Base-by-base conservation (phyloP, 2,888 invertebrate genomes). In the Polydrusus pterygomalis region DNA sequence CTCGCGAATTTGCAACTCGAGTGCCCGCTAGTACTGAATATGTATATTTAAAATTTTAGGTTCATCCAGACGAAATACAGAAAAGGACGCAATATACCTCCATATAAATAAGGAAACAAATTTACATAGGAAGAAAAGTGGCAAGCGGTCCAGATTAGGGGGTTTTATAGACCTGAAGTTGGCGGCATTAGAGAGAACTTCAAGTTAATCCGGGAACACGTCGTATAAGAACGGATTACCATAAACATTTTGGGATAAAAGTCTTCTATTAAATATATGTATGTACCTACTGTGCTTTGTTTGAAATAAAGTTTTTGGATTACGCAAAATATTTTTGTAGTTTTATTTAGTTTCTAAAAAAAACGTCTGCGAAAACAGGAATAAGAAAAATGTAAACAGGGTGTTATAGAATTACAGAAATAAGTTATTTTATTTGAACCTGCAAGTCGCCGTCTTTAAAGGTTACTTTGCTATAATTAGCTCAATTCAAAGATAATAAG, bases 211-310 rank as follows among this genome's bases (percentile, higher is more conserved):
- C 81, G 77, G 70, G 68, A 80, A 82, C 83, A 84, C 82, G 82
- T 82, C 83, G 84, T 84, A 83, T 84, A 84, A 83, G 83, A 82
- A 83, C 81, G 83, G 85, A 84, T 85, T 85, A 85, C 80, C 84
- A 81, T 81, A 83, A 83, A 84, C 84, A 83, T 81, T 67, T n/a
- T 47, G n/a, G 63, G n/a, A 64, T 47, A 25, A 64, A 47, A 64
- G 45, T 64, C 8, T 6, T 15, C 9, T 18, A 17, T 15, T 60
- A 60, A 60, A 60, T 60, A 38, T 18, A 60, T 38, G 56, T 25
- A 18, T 5, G 49, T 6, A 45, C n/a, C n/a, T n/a, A n/a, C n/a
- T n/a, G 13, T n/a, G 34, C 34, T 34, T 34, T 34, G 34, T 34
- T 34, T 34, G 10, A 10, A 34, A 34, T 34, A 34, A 34, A 34